These are phyloP conservation scores for Condylura cristata DNA, from an alignment of 2,113 vertebrate species.

Conservation along the genomic window DNA sequence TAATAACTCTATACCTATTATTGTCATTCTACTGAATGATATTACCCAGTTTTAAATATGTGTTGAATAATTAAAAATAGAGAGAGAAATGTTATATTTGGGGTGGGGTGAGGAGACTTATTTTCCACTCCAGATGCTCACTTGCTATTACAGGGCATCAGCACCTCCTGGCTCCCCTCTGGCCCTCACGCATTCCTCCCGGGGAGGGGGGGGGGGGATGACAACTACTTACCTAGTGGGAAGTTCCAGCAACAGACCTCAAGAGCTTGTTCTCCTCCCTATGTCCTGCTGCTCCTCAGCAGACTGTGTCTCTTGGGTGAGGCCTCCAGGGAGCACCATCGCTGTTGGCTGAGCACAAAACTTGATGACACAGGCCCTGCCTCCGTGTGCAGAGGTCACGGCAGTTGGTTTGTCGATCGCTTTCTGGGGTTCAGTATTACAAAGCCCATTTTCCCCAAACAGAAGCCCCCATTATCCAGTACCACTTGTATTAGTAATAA, in stretches of 20 bases:
- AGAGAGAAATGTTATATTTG: background rate
- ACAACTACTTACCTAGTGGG: background rate
- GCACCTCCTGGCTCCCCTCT: background rate
- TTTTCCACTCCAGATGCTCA: too few species aligned
- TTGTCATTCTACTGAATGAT: background rate
- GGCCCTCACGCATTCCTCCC: background rate
- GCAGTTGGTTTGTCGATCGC: background rate
- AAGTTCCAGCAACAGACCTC: background rate
- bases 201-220: too few species aligned
- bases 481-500: background rate
- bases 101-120: background rate
- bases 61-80: background rate
- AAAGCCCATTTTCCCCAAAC: background rate
- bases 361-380: background rate
- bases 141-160: background rate
- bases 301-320: fast-evolving
- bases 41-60: background rate
- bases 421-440: background rate
- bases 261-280: background rate
- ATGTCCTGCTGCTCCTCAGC: too few species aligned
- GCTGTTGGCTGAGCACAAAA: background rate
- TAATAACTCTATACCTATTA: too few species aligned
- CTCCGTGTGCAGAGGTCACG: background rate
- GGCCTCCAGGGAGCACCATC: background rate
- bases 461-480: background rate